Base-by-base conservation (phyloP, 2,113 vertebrate genomes). In the Thamnophis sirtalis region DNA sequence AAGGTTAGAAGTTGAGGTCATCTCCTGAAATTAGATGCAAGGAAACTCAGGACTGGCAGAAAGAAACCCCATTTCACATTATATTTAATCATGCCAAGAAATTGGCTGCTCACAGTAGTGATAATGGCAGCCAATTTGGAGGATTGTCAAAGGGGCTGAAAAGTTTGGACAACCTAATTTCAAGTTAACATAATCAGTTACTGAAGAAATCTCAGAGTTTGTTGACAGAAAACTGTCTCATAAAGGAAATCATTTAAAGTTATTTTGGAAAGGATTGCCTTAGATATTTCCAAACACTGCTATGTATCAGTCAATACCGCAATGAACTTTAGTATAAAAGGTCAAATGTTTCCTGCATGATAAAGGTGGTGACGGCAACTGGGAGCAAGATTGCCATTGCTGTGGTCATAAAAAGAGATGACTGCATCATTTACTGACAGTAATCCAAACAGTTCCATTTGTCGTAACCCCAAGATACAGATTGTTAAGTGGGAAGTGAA, bases 141-240 rank as follows among this genome's bases (percentile, higher is more conserved):
- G 15, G 68, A 19, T 38, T 80, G 38, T 38, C 33, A 80, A 80
- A 80, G 33, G 68, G 15, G 19, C 33, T 17, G n/a, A 38, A 80
- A 80, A 38, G 5, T 53, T 84, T 93, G 86, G 56, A 88, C 3
- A 51, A 51, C 49, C 90, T 93, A 94, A 19, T 91, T 84, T 88
- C 15, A 53, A 68, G 38, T 60, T 90, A 68, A 48, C 90, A 92
- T n/a, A 86, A 86, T 33, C 22, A 11, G 50, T 60, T 87, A 68
- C 26, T 49, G 28, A 73, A 73, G 95, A 91, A 15, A 80, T 51
- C 87, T 26, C 86, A 93, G 90, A n/a, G 63, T 53, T 92, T 84
- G 38, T 90, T 68, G 86, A 95, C 33, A 93, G 89, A 54, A 92
- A 90, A 93, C 54, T 89, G 87, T 33, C 15, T 73, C 63, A 85